Base-by-base conservation (phyloP, 2,113 vertebrate species). In the Hemiprocne comata region DNA sequence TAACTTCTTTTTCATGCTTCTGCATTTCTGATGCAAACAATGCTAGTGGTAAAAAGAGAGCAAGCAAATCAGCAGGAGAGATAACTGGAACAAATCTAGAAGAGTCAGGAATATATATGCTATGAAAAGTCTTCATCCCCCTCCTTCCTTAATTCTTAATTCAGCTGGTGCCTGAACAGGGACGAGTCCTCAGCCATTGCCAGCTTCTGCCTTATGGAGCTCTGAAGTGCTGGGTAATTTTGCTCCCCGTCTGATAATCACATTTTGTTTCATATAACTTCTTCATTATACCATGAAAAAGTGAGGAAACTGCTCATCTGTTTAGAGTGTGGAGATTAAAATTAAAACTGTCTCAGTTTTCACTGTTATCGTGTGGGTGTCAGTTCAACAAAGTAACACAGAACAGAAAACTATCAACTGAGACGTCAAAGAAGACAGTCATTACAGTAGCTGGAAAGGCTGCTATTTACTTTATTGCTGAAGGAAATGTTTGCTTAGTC, bases 401-500 rank as follows among this genome's bases (percentile, higher is more conserved):
- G 60, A 94, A n/a, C 17, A 42, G 78, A 31, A 42, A 66, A 48
- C 60, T 72, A 44, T 70, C 65, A 92, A 60, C 8, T 10, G 81
- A 62, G 57, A 82, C 61, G 53, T 93, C 87, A 90, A 48, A 83
- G 80, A 83, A 79, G 51, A 33, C 75, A 73, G 61, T 55, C 61
- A 60, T 75, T 84, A 34, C 53, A 95, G 71, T 80, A 79, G 65
- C 91, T 90, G 78, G 70, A 87, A 86, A 79, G 81, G 87, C 66
- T 89, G 60, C 74, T 85, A 17, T 73, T 84, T 58, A 70, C 87
- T 81, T 93, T 11, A 65, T 85, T 85, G 50, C 66, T 90, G 62
- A 90, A 86, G 87, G 81, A 94, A 94, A 44, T 71, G 58, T 90
- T 96, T 94, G 72, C 66, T 94, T 94, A 93, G 65, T 55, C 60